These are phyloP conservation scores for Notarius quadriscutis DNA, from an alignment of 2,113 vertebrate genomes.

Conservation along the genomic window DNA sequence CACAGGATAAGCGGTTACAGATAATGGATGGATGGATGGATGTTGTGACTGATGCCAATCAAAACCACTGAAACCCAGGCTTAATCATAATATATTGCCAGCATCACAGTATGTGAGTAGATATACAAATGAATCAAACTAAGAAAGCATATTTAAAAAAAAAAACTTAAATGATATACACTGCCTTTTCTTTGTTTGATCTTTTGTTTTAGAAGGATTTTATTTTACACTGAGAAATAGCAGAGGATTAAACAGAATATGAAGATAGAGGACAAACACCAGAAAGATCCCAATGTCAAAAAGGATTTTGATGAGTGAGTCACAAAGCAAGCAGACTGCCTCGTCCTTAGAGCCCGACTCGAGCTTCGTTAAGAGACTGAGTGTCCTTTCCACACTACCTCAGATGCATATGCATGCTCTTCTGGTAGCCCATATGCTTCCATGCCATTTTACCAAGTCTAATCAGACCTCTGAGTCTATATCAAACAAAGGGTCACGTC, in stretches of 20 bases:
- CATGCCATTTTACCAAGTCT: slow-evolving; percentile 67
- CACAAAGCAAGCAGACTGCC: slow-evolving; percentile 34
- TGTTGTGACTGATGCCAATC: background rate
- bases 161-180: background rate
- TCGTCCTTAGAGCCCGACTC: slow-evolving; percentile 6
- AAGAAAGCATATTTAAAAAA: background rate
- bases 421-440: slow-evolving; percentile 70
- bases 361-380: slow-evolving; percentile 49
- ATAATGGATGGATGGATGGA: no score
- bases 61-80: background rate
- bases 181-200: background rate
- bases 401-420: slow-evolving; percentile 74
- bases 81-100: background rate
- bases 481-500: slow-evolving; percentile 45
- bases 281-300: slow-evolving; percentile 45
- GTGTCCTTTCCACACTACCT: slow-evolving; percentile 49
- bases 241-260: slow-evolving; percentile 7
- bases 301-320: slow-evolving; percentile 42
- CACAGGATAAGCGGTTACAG: no score
- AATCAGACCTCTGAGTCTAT: slow-evolving; percentile 61
- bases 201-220: background rate
- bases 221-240: background rate
- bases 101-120: background rate
- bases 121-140: background rate
- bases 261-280: slow-evolving; percentile 8